Conservation (phyloP, 1,140 invertebrate genomes). For the Colletes latitarsis region DNA sequence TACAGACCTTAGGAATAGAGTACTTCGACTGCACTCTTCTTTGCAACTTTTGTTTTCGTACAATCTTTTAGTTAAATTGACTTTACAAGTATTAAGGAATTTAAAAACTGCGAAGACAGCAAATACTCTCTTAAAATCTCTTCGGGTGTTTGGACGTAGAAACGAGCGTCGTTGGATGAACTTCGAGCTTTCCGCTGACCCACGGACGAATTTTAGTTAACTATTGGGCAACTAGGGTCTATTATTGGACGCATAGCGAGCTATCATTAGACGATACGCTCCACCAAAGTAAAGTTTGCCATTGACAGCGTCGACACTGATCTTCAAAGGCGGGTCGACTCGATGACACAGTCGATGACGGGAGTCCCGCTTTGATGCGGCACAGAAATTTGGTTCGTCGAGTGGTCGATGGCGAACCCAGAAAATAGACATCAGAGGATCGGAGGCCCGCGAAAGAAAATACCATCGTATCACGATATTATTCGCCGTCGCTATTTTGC, state of each 20-base stretch:
- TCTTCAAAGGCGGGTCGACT: constrained; percentile 36
- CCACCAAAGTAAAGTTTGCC: constrained; percentile 38
- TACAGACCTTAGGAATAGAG: no score
- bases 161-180: no score
- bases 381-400: constrained; percentile 13
- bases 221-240: not conserved
- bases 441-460: not conserved
- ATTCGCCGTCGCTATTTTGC: constrained; percentile 15
- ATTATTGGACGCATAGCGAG: constrained; percentile 12
- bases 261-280: constrained; percentile 42
- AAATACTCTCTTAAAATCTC: no score
- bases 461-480: constrained; percentile 4
- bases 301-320: constrained; percentile 47
- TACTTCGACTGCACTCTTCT: no score
- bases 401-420: not conserved
- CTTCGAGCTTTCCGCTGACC: not conserved
- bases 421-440: constrained; percentile 21
- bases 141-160: no score
- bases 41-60: no score
- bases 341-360: constrained; percentile 40
- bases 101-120: no score
- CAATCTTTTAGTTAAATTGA: no score
- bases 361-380: constrained; percentile 29
- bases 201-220: constrained; percentile 10
- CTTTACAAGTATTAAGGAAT: no score